Conservation (phyloP, 2,797 vertebrate species). For the Simalia tracyae region DNA sequence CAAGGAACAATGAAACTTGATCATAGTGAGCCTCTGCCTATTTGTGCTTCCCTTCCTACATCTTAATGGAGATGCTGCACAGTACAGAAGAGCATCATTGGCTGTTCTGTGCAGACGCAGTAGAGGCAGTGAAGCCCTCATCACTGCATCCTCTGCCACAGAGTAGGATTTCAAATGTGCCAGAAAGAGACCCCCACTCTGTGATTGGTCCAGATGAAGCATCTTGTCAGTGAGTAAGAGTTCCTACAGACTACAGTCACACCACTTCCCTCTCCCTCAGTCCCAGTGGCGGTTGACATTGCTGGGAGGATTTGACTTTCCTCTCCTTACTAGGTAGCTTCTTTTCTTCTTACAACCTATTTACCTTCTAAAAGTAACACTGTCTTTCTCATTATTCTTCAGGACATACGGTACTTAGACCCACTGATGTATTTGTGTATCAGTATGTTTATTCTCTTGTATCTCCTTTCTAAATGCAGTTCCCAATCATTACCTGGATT, state of each 20-base stretch:
- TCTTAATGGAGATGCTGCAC: too few species aligned
- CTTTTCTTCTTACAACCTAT: background rate
- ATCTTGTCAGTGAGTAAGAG: background rate
- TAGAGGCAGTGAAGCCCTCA: background rate
- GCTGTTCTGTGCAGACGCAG: background rate
- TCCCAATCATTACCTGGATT: slow-evolving; percentile 27
- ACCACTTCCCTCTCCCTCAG: background rate
- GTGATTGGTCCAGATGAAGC: background rate
- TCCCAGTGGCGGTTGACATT: background rate
- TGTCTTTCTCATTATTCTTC: slow-evolving; percentile 36
- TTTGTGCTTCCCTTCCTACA: background rate
- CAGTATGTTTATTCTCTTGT: slow-evolving; percentile 11
- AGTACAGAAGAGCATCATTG: too few species aligned
- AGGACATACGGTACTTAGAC: fast-evolving
- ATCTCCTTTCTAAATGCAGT: background rate
- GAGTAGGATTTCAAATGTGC: background rate
- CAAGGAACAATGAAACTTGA: background rate
- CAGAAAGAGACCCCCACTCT: background rate
- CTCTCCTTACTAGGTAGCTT: background rate
- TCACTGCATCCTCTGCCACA: background rate
- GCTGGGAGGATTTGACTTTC: background rate
- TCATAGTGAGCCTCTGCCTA: background rate
- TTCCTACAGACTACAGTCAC: background rate
- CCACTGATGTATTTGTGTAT: too few species aligned
- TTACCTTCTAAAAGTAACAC: background rate